Base-by-base conservation (phyloP, 2,888 invertebrate species). In the Ormyrus thymus region DNA sequence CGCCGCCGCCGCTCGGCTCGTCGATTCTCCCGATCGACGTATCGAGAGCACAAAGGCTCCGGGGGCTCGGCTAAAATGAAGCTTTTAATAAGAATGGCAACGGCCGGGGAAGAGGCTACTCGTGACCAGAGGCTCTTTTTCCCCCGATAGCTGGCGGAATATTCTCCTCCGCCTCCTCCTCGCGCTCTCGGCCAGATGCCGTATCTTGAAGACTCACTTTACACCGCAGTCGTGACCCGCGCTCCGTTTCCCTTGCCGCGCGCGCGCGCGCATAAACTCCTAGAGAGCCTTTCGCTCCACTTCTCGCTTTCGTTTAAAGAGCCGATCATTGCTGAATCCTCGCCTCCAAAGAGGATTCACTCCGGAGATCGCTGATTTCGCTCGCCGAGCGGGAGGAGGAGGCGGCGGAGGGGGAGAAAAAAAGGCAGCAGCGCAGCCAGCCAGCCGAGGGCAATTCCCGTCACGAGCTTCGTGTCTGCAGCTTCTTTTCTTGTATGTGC, bases 201-300 rank as follows among this genome's bases (percentile, higher is more conserved):
- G 55, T 76, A 81, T 81, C 81, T 78, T 79, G 81, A 81, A 79
- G 81, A 81, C 81, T 81, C 78, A 81, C 81, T 81, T 79, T 78
- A 75, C 78, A 53, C 55, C 74, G 70, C 15, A 66, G 65, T 79
- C 79, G 79, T 79, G 79, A 79, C 79, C 75, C 75, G 46, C 13
- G 72, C 66, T 55, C 51, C 29, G 7, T 45, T 13, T 29, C 7
- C 48, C 43, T 43, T 13, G 13, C 51, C 29, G 11, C 7, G n/a
- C 11, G 1, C 6, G 29, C 62, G 2, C 48, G n/a, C 46, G 45
- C 45, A 66, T 59, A 66, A 74, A 74, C 76, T 76, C 76, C 56
- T 59, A 70, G 46, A 46, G 53, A n/a, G 72, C 56, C 64, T 76
- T 48, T 62, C 77, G 80, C 74, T 80, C 80, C 66, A 80, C 80